Evolutionary conservation across 2,888 invertebrate species (phyloP).

Genomic region (Podotricha telesiphe): DNA sequence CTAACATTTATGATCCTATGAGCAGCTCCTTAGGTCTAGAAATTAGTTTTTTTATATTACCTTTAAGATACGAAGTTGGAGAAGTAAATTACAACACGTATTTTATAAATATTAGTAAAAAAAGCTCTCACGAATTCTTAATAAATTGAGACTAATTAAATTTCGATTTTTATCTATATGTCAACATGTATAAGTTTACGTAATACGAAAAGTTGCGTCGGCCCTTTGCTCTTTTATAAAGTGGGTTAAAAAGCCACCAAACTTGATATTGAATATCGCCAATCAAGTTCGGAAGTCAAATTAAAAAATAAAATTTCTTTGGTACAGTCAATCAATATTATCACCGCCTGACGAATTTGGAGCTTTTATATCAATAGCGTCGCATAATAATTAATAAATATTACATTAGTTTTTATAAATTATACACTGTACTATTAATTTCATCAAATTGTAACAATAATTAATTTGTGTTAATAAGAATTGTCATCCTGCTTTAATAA

Average conservation of each 20-base stretch:
- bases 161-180: constrained; percentile 44
- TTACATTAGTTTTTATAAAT: constrained; percentile 23
- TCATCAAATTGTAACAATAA: too few relatives aligned
- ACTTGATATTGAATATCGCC: constrained; percentile 45
- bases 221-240: constrained; percentile 44
- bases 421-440: not conserved
- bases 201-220: constrained; percentile 42
- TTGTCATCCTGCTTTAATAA: not conserved
- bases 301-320: constrained; percentile 42
- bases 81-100: not conserved
- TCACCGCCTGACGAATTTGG: constrained; percentile 38
- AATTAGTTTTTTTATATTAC: constrained; percentile 9
- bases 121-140: constrained; percentile 15
- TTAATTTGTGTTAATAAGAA: not conserved
- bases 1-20: constrained; percentile 61
- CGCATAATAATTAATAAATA: constrained; percentile 26
- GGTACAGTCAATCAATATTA: constrained; percentile 40
- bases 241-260: constrained; percentile 45
- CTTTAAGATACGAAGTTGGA: not conserved
- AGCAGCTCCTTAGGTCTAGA: constrained; percentile 40
- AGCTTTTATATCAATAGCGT: constrained; percentile 13
- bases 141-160: constrained; percentile 42
- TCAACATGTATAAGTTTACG: constrained; percentile 42
- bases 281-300: constrained; percentile 44
- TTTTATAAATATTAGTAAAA: constrained; percentile 1